Percentiles rank a stretch among this genome's conserved stretches.
Evolutionary conservation across 2,113 vertebrate species (phyloP).

Genomic region (Hypomesus transpacificus): DNA sequence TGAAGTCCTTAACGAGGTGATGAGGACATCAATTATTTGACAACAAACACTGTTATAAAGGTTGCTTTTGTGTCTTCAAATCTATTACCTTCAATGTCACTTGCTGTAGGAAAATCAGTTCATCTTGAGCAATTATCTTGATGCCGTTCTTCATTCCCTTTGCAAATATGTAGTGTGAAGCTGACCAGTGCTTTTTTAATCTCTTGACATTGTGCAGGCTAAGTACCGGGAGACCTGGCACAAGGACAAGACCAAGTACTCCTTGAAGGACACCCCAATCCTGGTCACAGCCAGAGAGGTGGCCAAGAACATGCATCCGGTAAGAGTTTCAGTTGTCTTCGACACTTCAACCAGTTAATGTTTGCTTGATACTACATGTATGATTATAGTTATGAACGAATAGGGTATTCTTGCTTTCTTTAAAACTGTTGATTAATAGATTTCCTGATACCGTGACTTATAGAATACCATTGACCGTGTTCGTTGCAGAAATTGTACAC

Average conservation of each 20-base stretch:
- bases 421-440: not conserved
- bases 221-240: conserved; percentile 94
- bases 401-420: not conserved
- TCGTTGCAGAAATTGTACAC: conserved; percentile 82
- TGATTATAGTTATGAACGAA: not conserved
- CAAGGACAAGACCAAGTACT: conserved; percentile 81
- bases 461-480: not conserved
- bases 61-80: too few species aligned
- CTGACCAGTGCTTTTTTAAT: conserved; percentile 10
- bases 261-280: conserved; percentile 80
- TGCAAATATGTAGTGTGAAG: too few species aligned
- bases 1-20: conserved; percentile 84
- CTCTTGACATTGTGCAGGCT: conserved; percentile 65
- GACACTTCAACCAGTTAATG: conserved; percentile 6
- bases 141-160: too few species aligned
- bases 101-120: too few species aligned
- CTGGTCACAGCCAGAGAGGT: conserved; percentile 84
- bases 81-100: too few species aligned
- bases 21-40: conserved; percentile 15
- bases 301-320: conserved; percentile 88
- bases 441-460: not conserved
- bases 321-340: conserved; percentile 50
- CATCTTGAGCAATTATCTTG: too few species aligned
- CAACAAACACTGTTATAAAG: too few species aligned
- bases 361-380: not conserved